A percentile compares a stretch with the other conserved stretches of the same genome.
These are phyloP conservation scores for Cyprinella venusta DNA, from an alignment of 2,797 vertebrate species.

Conservation along the genomic window DNA sequence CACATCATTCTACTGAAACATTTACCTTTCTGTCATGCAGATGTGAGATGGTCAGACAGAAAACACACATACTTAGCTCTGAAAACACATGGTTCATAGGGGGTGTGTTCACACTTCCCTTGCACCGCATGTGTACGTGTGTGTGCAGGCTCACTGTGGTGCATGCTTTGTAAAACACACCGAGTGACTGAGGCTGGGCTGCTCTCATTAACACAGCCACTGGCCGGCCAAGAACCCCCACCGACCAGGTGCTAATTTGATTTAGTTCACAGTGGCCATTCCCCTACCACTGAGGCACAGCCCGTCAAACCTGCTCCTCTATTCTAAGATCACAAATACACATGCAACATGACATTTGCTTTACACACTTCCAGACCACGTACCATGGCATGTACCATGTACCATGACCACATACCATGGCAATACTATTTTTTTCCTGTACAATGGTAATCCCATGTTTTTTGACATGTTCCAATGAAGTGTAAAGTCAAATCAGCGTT, in stretches of 20 bases:
- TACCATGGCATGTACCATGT: too few species aligned
- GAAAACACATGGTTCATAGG: conserved; percentile 51
- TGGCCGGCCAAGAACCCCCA: conserved; percentile 56
- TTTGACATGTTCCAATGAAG: neutral
- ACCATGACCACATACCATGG: neutral
- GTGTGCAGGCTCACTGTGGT: conserved; percentile 54
- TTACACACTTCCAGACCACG: neutral
- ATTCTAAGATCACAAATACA: conserved; percentile 39
- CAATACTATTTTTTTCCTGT: neutral
- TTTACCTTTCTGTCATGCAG: conserved; percentile 7
- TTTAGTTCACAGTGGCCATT: conserved; percentile 51
- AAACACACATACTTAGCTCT: conserved; percentile 37
- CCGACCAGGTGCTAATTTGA: conserved; percentile 62
- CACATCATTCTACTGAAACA: neutral
- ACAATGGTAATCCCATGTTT: neutral
- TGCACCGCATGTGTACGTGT: conserved; percentile 38
- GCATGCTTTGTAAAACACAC: conserved; percentile 54
- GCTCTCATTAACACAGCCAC: conserved; percentile 59
- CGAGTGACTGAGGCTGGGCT: conserved; percentile 46
- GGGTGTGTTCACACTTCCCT: conserved; percentile 57
- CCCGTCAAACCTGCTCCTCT: conserved; percentile 38
- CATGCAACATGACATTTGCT: conserved; percentile 16
- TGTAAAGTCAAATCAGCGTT: too few species aligned
- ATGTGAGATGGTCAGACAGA: conserved; percentile 26
- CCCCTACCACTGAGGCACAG: conserved; percentile 45